These are phyloP conservation scores for Lepidochitona cinerea DNA, from an alignment of 2,888 invertebrate genomes.

Conservation along the genomic window DNA sequence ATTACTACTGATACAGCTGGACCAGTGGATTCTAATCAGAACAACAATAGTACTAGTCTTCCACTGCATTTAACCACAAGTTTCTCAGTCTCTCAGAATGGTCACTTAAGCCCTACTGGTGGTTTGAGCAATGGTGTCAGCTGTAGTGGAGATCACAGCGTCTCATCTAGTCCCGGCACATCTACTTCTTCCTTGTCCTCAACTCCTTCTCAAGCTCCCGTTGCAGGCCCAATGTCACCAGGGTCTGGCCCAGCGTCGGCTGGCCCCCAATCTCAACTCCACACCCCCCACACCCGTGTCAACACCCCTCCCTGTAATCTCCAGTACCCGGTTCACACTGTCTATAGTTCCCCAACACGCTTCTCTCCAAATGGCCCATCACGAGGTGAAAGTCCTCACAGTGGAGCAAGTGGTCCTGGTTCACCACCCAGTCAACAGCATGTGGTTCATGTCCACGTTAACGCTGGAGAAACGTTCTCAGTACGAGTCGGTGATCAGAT, in stretches of 20 bases:
- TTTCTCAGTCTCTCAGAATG: background rate
- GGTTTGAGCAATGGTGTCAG: background rate
- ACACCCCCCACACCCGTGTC: background rate
- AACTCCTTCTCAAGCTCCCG: background rate
- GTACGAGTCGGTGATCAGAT: conserved; percentile 83
- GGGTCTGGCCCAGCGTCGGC: conserved; percentile 23
- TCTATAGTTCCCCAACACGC: background rate
- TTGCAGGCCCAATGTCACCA: background rate
- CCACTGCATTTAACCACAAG: background rate
- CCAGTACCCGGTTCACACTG: background rate
- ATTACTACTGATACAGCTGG: background rate
- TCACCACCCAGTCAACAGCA: conserved; percentile 72
- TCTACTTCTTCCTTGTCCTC: background rate
- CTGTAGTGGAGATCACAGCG: background rate
- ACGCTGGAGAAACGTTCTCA: conserved; percentile 83
- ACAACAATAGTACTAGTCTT: background rate
- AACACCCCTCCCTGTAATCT: conserved; percentile 1
- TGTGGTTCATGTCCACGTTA: conserved; percentile 82
- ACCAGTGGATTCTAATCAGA: background rate
- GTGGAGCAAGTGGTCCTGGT: conserved; percentile 8
- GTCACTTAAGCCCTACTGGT: background rate
- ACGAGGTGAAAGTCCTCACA: conserved; percentile 5
- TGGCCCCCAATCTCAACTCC: background rate
- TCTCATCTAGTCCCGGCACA: conserved; percentile 2
- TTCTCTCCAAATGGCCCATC: conserved; percentile 2